Evolutionary conservation across 2,113 vertebrate genomes (phyloP).

Genomic region (Poecile atricapillus): DNA sequence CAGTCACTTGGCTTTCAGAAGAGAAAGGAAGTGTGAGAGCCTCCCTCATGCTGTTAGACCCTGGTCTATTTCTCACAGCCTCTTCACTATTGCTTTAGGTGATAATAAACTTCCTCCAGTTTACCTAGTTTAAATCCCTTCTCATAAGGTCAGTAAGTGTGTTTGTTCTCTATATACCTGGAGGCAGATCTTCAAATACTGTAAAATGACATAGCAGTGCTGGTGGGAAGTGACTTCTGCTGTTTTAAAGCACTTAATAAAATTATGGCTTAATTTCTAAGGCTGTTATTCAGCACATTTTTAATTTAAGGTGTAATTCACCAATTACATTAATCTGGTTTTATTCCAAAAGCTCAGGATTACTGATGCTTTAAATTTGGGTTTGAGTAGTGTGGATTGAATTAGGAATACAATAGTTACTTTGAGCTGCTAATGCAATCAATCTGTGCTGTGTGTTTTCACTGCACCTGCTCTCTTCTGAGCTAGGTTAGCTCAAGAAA

Average conservation of each 20-base stretch:
- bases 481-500: not conserved
- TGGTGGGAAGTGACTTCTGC: not conserved
- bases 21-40: not conserved
- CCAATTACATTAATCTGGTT: not conserved
- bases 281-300: not conserved
- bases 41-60: not conserved
- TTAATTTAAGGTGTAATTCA: slow-evolving; percentile 15
- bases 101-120: not conserved
- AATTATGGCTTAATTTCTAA: not conserved
- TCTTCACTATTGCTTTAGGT: not conserved
- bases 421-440: not conserved
- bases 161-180: not conserved
- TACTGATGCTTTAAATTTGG: not conserved
- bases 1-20: not conserved
- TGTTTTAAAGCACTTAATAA: not conserved
- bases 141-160: not conserved
- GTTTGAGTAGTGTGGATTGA: not conserved
- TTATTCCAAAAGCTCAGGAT: not conserved
- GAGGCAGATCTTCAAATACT: not conserved
- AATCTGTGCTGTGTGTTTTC: not conserved
- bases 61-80: not conserved
- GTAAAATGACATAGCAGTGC: not conserved
- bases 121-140: not conserved
- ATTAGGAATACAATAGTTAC: not conserved
- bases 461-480: not conserved